phyloP scores from a whole-genome alignment of 2,797 vertebrate species.

The Rhinogobio ventralis region DNA sequence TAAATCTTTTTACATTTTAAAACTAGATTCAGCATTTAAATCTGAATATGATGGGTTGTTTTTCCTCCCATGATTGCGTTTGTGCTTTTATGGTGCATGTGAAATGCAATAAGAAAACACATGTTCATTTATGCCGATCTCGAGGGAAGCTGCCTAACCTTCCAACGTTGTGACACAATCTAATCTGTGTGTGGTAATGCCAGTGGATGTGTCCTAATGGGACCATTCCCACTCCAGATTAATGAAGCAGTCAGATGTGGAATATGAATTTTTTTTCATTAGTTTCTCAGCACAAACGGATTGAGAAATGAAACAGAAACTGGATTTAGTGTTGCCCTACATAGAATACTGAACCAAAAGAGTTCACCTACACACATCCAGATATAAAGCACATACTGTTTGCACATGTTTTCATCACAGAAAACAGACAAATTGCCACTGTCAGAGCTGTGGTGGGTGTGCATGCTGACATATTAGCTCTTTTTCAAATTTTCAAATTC shows the following conservation, averaged over 20 bases:
- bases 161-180: slow-evolving; percentile 73
- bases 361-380: slow-evolving; percentile 5
- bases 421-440: slow-evolving; percentile 17
- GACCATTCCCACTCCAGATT: slow-evolving; percentile 74
- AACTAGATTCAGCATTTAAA: slow-evolving; percentile 43
- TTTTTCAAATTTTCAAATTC: neutral
- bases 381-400: slow-evolving; percentile 15
- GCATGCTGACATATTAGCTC: neutral
- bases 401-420: slow-evolving; percentile 22
- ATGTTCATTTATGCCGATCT: slow-evolving; percentile 76
- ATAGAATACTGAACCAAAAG: slow-evolving; percentile 28
- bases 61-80: slow-evolving; percentile 5
- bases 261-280: slow-evolving; percentile 75
- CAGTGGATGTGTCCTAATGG: slow-evolving; percentile 79
- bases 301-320: slow-evolving; percentile 49
- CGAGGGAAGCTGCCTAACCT: slow-evolving; percentile 73
- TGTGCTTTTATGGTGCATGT: slow-evolving; percentile 52
- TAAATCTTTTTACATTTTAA: slow-evolving; percentile 61
- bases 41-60: slow-evolving; percentile 40
- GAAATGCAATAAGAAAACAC: slow-evolving; percentile 78
- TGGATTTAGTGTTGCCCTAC: slow-evolving; percentile 44
- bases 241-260: slow-evolving; percentile 78
- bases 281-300: slow-evolving; percentile 37
- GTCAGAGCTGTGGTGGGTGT: slow-evolving; percentile 14
- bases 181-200: slow-evolving; percentile 80